Evolutionary conservation across 2,113 vertebrate genomes (phyloP), one percentile per base, ranked within the genome.

Genomic region (Boulengeromyrus knoepffleri): DNA sequence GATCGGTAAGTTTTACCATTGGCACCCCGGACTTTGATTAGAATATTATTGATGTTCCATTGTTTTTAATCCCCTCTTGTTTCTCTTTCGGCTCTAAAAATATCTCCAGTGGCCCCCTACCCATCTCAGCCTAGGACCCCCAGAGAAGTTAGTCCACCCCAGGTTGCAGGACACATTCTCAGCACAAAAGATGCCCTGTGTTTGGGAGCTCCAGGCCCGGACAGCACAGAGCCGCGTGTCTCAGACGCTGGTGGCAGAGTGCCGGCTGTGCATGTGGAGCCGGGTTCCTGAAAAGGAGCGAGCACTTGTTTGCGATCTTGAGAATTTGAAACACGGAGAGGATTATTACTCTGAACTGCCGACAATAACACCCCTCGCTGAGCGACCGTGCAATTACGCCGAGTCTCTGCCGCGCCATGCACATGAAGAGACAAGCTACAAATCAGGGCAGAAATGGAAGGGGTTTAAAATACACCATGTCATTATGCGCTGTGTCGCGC

Each of bases 401-500:
- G 27, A 89, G 45, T 77, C 62, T 17, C 45, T 80, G 50, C 36
- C 39, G 21, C 5, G 31, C 88, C 50, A 19, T 36, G 42, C 49
- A 49, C 46, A 85, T 19, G 24, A 47, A 42, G 21, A 85, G 52
- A 85, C 89, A 47, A 50, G 39, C 89, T 52, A 52, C 50, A 85
- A 85, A 53, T 84, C 19, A n/a, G 74, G 50, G 36, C 36, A 52
- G 52, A 85, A 85, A 85, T 89, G 80, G 80, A 84, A 31, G 42
- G 31, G 17, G 89, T 58, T 89, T 85, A 85, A 89, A 89, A 89
- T 89, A 85, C 10, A 85, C 89, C 89, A 89, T 89, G 89, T 89
- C 77, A 89, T 89, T 89, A 89, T 39, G 46, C 42, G 39, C 39
- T 62, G 24, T 58, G 89, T 62, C 10, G 52, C 17, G 39, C 42